Conservation (phyloP, 2,888 invertebrate species). For the Sericinus montela region DNA sequence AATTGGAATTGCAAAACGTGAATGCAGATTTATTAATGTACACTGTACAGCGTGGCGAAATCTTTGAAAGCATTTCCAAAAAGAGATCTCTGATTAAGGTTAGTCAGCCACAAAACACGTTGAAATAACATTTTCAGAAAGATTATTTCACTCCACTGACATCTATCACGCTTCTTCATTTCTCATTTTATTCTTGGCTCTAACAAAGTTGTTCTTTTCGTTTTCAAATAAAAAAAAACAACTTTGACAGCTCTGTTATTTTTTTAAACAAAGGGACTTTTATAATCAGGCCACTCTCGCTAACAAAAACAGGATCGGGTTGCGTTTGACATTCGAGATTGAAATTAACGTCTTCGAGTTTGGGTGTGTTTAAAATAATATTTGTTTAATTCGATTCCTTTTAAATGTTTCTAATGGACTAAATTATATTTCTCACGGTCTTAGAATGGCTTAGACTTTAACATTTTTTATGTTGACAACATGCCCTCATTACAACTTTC, state of each 20-base stretch:
- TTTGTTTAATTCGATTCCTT: background rate
- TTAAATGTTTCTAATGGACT: too few species aligned
- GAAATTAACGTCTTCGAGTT: conserved; percentile 8
- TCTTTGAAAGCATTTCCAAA: too few species aligned
- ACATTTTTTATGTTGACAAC: too few species aligned
- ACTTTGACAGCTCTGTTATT: conserved; percentile 23
- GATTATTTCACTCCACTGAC: conserved; percentile 1
- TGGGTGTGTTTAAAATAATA: conserved; percentile 10
- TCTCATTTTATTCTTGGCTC: conserved; percentile 9
- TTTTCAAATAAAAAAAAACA: conserved; percentile 17
- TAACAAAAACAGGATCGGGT: conserved; percentile 10
- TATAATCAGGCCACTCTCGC: conserved; percentile 3
- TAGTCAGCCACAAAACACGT: conserved; percentile 1
- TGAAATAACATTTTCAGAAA: conserved; percentile 3
- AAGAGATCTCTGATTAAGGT: too few species aligned
- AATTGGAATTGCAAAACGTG: too few species aligned
- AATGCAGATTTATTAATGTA: too few species aligned
- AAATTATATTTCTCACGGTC: too few species aligned
- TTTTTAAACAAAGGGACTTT: conserved; percentile 15
- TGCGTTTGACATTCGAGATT: conserved; percentile 7
- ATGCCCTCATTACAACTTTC: too few species aligned
- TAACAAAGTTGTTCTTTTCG: conserved; percentile 7
- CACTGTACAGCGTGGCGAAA: too few species aligned
- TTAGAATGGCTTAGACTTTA: too few species aligned
- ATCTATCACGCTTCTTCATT: conserved; percentile 10